Evolutionary conservation across 2,888 invertebrate species (phyloP).

Genomic region (Alviniconcha strummeri): DNA sequence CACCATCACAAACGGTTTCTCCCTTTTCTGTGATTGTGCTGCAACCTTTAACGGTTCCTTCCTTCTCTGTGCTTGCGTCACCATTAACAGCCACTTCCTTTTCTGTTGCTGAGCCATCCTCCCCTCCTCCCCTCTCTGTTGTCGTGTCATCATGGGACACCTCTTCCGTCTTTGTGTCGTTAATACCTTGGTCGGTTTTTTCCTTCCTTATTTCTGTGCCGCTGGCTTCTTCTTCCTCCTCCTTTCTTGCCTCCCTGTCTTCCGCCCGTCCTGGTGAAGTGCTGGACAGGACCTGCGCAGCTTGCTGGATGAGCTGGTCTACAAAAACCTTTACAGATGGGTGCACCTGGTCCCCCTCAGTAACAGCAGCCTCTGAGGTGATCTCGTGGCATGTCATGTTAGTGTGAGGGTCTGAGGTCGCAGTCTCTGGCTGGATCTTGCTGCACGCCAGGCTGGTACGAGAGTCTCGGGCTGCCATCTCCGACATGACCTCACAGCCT

Average conservation of each 20-base stretch:
- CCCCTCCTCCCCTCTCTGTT: too few species aligned
- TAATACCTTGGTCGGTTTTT: not conserved
- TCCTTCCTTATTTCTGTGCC: not conserved
- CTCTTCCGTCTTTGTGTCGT: not conserved
- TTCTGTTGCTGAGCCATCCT: not conserved
- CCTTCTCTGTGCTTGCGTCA: too few species aligned
- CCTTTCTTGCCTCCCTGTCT: not conserved
- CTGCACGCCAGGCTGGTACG: too few species aligned
- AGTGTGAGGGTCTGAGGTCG: too few species aligned
- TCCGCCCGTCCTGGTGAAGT: not conserved
- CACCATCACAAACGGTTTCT: not conserved
- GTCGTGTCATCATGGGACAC: too few species aligned
- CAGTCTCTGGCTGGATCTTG: too few species aligned
- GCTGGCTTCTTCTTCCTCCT: not conserved
- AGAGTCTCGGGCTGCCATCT: too few species aligned
- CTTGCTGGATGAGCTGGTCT: not conserved
- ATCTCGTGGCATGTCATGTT: not conserved
- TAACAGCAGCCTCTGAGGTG: not conserved
- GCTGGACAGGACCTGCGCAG: not conserved
- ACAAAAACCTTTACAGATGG: not conserved
- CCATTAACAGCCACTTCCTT: not conserved
- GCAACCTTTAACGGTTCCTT: too few species aligned
- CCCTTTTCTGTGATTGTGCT: too few species aligned
- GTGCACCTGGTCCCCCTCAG: not conserved
- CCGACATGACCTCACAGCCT: too few species aligned